Base-by-base conservation (phyloP, 1,140 invertebrate genomes). In the Thaumatotibia leucotreta region DNA sequence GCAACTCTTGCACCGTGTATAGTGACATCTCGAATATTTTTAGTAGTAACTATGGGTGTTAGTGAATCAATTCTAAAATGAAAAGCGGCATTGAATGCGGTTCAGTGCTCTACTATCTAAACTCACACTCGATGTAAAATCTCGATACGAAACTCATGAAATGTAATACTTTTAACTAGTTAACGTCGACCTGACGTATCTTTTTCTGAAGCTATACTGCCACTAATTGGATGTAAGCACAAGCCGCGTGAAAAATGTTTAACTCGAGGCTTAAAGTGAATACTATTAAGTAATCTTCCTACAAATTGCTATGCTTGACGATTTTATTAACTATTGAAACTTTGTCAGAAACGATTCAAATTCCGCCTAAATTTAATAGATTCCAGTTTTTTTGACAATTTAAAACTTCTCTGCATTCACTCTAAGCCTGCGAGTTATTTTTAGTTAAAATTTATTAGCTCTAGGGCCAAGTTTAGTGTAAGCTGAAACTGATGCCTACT, bases 391-490 rank as follows among this genome's bases (percentile, higher is more conserved):
- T 20, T 20, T 39, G 35, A 14, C 35, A 5, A 39, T 39, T 39
- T 39, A 39, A 1, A 39, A 39, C 35, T 17, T n/a, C 5, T 45
- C 17, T 2, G n/a, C 20, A 20, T 45, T 45, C 14, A 45, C 39
- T 45, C 14, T 45, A 45, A 45, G 39, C 39, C 39, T 20, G 17
- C 1, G 17, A 17, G 6, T 4, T 29, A 11, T 14, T 58, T 82
- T 86, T 86, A 84, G 84, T 84, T 87, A 49, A 83, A 84, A 86
- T 84, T 77, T 81, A 79, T 80, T 80, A 79, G 79, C 66, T 72
- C 49, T 20, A 75, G 72, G 72, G 72, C 74, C 58, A 75, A 63
- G 61, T 73, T n/a, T 77, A 74, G 75, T 66, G 23, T 74, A 72
- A 71, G 72, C 69, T 70, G 72, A 69, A 66, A 64, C 73, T 63